Evolutionary conservation across 2,113 vertebrate species (phyloP).

Genomic region (Sus scrofa): DNA sequence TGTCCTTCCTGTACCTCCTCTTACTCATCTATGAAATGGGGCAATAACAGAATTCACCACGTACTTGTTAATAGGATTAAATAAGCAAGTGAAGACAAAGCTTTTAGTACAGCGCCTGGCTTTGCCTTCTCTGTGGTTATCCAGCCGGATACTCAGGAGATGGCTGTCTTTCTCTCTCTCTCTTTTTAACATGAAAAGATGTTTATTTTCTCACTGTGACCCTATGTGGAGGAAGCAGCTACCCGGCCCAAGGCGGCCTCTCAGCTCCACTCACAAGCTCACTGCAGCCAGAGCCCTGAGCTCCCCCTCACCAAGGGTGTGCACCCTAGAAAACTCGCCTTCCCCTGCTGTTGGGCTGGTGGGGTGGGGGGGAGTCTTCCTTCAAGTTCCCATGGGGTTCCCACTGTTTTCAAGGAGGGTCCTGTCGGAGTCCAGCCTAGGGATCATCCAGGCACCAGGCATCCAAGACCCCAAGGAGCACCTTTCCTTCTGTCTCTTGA

Average conservation of each 20-base stretch:
- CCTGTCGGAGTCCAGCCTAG: slow-evolving; percentile 94
- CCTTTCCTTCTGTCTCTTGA: slow-evolving; percentile 94
- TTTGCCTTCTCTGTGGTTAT: not conserved
- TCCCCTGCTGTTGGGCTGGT: too few relatives aligned
- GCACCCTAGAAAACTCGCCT: slow-evolving; percentile 88
- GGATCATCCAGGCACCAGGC: slow-evolving; percentile 89
- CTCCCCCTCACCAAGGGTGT: slow-evolving; percentile 88
- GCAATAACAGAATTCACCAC: not conserved
- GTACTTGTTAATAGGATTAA: not conserved
- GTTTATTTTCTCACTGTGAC: not conserved
- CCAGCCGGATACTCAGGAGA: not conserved
- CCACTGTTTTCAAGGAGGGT: slow-evolving; percentile 94
- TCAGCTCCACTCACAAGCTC: not conserved
- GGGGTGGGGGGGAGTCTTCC: slow-evolving; percentile 88
- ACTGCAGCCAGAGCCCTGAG: not conserved
- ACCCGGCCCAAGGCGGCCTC: not conserved
- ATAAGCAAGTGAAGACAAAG: not conserved
- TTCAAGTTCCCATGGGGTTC: slow-evolving; percentile 91
- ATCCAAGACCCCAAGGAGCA: slow-evolving; percentile 91
- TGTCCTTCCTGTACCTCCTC: not conserved
- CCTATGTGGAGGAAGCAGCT: not conserved
- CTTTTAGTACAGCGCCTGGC: not conserved
- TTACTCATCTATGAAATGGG: not conserved
- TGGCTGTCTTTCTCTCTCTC: not conserved
- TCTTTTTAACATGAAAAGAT: not conserved